Base-by-base conservation (phyloP, 2,797 vertebrate genomes). In the Leptodactylus fallax region DNA sequence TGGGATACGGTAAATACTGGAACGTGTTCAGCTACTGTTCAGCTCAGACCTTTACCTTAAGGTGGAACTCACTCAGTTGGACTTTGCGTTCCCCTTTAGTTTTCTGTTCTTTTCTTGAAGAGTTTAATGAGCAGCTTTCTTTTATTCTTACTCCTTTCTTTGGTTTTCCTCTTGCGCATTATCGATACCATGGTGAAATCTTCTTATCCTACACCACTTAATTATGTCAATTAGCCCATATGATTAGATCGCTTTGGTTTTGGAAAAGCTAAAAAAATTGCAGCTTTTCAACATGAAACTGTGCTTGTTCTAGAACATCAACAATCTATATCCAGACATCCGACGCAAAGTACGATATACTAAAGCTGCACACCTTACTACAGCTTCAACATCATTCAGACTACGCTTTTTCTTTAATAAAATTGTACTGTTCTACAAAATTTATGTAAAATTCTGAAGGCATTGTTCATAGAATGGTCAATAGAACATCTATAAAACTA, bases 211-310 rank as follows among this genome's bases (percentile, higher is more conserved):
- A 49, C 19, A 12, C 19, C 7, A 49, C 71, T 51, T 74, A n/a
- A 74, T 74, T 74, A 74, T 51, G 47, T 47, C 49, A 51, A 74
- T 74, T 17, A 12, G 71, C 3, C 19, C 45, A n/a, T 49, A 74
- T 6, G 71, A 74, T 21, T 51, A 7, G 6, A 72, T 2, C 5
- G 21, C 71, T 74, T 74, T 74, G 1, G n/a, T 74, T 69, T 74
- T 49, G 49, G 3, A n/a, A 74, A 74, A 74, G 71, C 71, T n/a
- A 12, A 74, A 49, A 74, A 49, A 74, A 74, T 47, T 74, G 71
- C 71, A 74, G 45, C 47, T n/a, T 74, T 74, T 74, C 45, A 51
- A 74, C 9, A 51, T 13, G 0, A 49, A 21, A 74, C 49, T 74
- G 19, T 49, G 19, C 47, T 49, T 74, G 45, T n/a, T 74, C 45